phyloP scores from a whole-genome alignment of 2,113 vertebrate genomes.

The Cnemophilus loriae region DNA sequence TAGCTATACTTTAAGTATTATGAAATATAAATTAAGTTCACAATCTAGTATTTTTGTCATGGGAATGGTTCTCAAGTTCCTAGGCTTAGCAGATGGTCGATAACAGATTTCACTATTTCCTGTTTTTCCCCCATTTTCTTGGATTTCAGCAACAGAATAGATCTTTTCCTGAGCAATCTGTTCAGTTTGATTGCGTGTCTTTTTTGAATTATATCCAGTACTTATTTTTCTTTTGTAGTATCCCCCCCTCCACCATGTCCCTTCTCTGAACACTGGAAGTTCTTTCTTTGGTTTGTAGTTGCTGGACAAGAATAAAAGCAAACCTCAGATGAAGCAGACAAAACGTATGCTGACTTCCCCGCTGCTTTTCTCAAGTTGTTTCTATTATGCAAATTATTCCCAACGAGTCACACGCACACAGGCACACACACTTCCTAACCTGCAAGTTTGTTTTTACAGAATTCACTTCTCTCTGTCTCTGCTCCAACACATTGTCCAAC shows the following conservation, averaged over 20 bases:
- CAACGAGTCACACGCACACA: not conserved
- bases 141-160: constrained; percentile 67
- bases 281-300: not conserved
- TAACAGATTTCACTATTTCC: constrained; percentile 69
- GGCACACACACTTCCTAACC: not conserved
- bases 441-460: not conserved
- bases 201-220: constrained; percentile 64
- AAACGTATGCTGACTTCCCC: not conserved
- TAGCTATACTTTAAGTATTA: not conserved
- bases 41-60: constrained; percentile 52
- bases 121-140: constrained; percentile 67
- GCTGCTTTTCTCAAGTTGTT: not conserved
- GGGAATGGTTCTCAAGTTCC: constrained; percentile 53
- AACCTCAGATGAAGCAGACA: not conserved
- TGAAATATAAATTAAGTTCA: constrained; percentile 50
- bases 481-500: not conserved
- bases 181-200: constrained; percentile 54
- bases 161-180: constrained; percentile 66
- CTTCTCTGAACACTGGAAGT: not conserved
- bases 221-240: constrained; percentile 53
- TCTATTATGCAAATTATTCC: not conserved
- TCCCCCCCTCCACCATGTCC: not conserved
- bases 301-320: constrained; percentile 31
- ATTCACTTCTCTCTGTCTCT: not conserved
- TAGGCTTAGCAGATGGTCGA: constrained; percentile 54